Base-by-base conservation (phyloP, 2,797 vertebrate species). In the Telmatherina bonti region DNA sequence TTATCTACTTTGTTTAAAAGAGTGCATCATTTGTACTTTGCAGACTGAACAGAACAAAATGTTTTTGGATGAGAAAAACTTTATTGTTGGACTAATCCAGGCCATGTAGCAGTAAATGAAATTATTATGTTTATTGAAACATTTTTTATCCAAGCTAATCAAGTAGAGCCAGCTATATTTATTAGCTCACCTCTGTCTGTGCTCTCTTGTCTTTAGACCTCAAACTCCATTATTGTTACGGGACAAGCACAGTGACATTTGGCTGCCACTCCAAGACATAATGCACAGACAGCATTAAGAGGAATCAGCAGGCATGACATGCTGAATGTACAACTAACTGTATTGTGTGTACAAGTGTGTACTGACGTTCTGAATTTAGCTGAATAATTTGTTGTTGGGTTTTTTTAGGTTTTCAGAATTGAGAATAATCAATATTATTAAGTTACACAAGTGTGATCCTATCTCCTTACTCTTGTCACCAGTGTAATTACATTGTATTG, bases 201-300 rank as follows among this genome's bases (percentile, higher is more conserved):
- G 83, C 77, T 70, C 74, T 67, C 83, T 87, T 79, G 70, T 83
- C 79, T 79, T 45, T 70, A 82, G 82, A 85, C 75, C 82, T 89
- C 84, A 79, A 83, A 90, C 91, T 77, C 62, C 65, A 81, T 87
- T 85, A 86, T 83, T 86, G 83, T 87, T 85, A 74, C 24, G 55
- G 72, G 59, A 57, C 59, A 31, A 71, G 64, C 73, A 81, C 16
- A 0, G 70, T 79, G 85, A 88, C 75, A 86, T 88, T 82, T 78
- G 47, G 72, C 62, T 53, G 67, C 58, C 45, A 52, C 76, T 68
- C 62, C 72, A 77, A 85, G 83, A 83, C 64, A 80, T 69, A 75
- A 85, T 66, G 72, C 52, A 58, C 60, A 26, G 49, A 79, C 69
- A 60, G 79, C 24, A 0, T 18, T n/a, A 58, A 62, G 85, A 86